Conservation (phyloP, 2,797 vertebrate species). For the Tokudaia tokunoshimensis region DNA sequence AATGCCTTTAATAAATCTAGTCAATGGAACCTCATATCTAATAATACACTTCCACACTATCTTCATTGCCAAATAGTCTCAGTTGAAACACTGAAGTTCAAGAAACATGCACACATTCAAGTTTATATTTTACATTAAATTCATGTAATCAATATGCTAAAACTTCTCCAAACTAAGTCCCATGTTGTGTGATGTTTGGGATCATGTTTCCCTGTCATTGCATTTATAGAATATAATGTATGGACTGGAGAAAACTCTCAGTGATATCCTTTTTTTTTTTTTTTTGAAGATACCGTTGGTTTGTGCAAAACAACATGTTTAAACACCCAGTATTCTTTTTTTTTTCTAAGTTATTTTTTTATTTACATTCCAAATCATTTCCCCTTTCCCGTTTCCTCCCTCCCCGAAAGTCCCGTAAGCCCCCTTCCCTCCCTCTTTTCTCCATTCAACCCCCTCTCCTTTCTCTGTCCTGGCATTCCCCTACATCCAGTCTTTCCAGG, state of each 20-base stretch:
- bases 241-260: not conserved
- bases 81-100: not conserved
- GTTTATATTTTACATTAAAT: slow-evolving; percentile 29
- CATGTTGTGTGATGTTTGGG: not conserved
- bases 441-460: too few relatives aligned
- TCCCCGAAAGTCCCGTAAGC: too few relatives aligned
- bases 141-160: not conserved
- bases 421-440: too few relatives aligned
- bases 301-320: too few relatives aligned
- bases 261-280: too few relatives aligned
- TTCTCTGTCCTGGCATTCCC: too few relatives aligned
- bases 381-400: too few relatives aligned
- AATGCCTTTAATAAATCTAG: not conserved
- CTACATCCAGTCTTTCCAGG: too few relatives aligned
- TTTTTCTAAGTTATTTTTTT: too few relatives aligned
- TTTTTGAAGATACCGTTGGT: too few relatives aligned
- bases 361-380: too few relatives aligned
- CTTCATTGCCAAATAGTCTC: not conserved
- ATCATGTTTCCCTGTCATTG: not conserved
- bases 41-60: not conserved
- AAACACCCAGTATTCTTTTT: too few relatives aligned
- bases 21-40: not conserved
- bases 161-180: not conserved
- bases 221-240: not conserved
- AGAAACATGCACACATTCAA: not conserved